Base-by-base conservation (phyloP, 2,888 invertebrate species). In the Euspilapteryx auroguttella region DNA sequence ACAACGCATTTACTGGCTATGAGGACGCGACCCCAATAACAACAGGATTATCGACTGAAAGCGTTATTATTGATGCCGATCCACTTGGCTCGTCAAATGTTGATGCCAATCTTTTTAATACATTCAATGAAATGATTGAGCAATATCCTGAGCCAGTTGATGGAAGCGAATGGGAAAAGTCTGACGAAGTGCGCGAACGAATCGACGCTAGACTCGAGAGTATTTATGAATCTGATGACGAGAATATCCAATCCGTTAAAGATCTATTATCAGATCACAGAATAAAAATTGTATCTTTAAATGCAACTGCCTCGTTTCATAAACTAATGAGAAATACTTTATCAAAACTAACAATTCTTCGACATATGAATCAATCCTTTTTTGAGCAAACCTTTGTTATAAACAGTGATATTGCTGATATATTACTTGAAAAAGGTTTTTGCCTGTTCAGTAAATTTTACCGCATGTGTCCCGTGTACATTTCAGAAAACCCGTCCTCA, bases 401-500 rank as follows among this genome's bases (percentile, higher is more conserved):
- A 2, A 59, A 64, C 28, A 36, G 55, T 9, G 77, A 80, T 36
- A 55, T 75, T 10, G 83, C 84, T 4, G 80, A 85, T 40, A 55
- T 58, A 29, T 52, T 86, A 24, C 41, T 86, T 21, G 45, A 57
- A 2, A 58, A 58, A 34, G 85, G 86, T 3, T 81, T 80, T 47
- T 82, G 61, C 45, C 79, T 84, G 34, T 46, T 80, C 12, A 86
- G 85, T 45, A 77, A 78, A 38, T 86, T 84, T 49, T 77, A 80
- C 12, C 69, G 78, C 30, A 71, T 79, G 41, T 85, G 86, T 46
- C 86, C 86, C 1, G 84, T 86, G 1, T 78, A 80, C 41, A 56
- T 81, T 27, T 66, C 48, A 41, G 66, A 79, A 39, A 61, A 77
- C 33, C 54, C 65, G 21, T 48, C 64, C 29, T 56, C 75, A 1